Evolutionary conservation across 2,888 invertebrate species (phyloP).

Genomic region (Blastobasis adustella): DNA sequence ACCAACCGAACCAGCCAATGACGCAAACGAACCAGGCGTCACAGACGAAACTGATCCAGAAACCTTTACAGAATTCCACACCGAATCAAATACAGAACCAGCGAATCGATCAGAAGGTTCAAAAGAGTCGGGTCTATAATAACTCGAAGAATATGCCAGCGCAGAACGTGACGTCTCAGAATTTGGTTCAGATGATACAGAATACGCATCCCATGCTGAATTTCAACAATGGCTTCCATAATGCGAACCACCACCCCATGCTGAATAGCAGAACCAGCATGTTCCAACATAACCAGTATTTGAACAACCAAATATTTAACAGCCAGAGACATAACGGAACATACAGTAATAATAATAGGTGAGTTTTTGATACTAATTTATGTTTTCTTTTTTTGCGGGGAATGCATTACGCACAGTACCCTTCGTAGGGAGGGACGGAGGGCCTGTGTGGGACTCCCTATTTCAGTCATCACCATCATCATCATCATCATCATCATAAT

Average conservation of each 20-base stretch:
- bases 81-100: slow-evolving; percentile 8
- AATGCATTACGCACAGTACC: too few species aligned
- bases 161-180: slow-evolving; percentile 40
- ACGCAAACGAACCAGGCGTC: slow-evolving; percentile 7
- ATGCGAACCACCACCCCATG: slow-evolving; percentile 63
- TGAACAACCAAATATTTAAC: slow-evolving; percentile 33
- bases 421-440: too few species aligned
- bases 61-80: slow-evolving; percentile 12
- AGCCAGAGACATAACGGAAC: slow-evolving; percentile 46
- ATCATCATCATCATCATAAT: too few species aligned
- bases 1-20: slow-evolving; percentile 13
- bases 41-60: slow-evolving; percentile 13
- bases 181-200: slow-evolving; percentile 59
- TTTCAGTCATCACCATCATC: too few species aligned
- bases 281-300: slow-evolving; percentile 34
- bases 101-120: slow-evolving; percentile 29
- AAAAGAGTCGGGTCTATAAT: slow-evolving; percentile 47
- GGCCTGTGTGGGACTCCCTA: too few species aligned
- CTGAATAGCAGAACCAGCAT: slow-evolving; percentile 35
- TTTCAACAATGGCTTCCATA: slow-evolving; percentile 51
- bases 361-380: slow-evolving; percentile 5
- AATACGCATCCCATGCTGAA: slow-evolving; percentile 65
- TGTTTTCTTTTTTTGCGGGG: too few species aligned
- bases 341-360: slow-evolving; percentile 33
- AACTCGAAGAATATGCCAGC: slow-evolving; percentile 36